These are phyloP conservation scores for Neoaliturus tenellus DNA, from an alignment of 2,888 invertebrate species.

Conservation along the genomic window DNA sequence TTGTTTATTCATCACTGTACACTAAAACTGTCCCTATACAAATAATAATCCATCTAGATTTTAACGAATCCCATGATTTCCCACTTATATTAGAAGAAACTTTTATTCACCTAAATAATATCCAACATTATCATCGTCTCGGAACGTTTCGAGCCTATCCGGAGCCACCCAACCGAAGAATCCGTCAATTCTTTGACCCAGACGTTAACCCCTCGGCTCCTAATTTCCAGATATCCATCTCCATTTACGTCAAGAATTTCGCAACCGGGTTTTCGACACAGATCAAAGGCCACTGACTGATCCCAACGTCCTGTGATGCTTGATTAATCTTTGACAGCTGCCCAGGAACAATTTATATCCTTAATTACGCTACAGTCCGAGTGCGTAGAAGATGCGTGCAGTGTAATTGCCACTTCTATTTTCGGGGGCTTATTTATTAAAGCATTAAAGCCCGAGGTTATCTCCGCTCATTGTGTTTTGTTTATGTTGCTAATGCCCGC, in stretches of 20 bases:
- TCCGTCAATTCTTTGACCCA: not conserved
- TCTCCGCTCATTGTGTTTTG: constrained; percentile 47
- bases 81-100: too few relatives aligned
- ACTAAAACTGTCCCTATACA: too few relatives aligned
- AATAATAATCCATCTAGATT: too few relatives aligned
- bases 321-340: constrained; percentile 16
- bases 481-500: constrained; percentile 40
- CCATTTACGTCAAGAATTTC: constrained; percentile 12
- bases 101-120: too few relatives aligned
- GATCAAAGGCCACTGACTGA: constrained; percentile 18
- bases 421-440: constrained; percentile 9
- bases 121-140: too few relatives aligned
- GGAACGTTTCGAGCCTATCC: too few relatives aligned
- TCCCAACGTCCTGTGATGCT: not conserved
- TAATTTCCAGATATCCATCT: constrained; percentile 31
- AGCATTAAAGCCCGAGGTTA: constrained; percentile 18
- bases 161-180: too few relatives aligned
- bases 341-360: constrained; percentile 27
- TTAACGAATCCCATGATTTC: too few relatives aligned
- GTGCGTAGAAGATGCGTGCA: not conserved
- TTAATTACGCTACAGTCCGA: constrained; percentile 10
- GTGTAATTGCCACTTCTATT: constrained; percentile 35
- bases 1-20: too few relatives aligned
- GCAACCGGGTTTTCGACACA: constrained; percentile 28
- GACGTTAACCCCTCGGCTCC: not conserved